phyloP scores from a whole-genome alignment of 2,888 invertebrate genomes.

The Trachelus stipa region DNA sequence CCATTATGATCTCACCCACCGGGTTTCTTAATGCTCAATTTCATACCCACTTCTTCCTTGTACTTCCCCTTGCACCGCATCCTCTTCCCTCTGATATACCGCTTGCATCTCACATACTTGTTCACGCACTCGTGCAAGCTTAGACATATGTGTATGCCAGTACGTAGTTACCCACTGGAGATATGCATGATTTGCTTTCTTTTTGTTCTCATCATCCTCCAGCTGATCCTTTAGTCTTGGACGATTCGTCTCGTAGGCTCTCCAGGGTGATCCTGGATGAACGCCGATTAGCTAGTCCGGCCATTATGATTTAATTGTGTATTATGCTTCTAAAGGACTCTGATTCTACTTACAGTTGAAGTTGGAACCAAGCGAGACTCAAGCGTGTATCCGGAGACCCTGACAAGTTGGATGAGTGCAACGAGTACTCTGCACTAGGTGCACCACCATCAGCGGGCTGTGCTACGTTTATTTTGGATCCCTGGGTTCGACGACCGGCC shows the following conservation, averaged over 20 bases:
- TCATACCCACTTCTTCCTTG: conserved; percentile 43
- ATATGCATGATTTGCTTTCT: not conserved
- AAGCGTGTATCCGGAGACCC: conserved; percentile 13
- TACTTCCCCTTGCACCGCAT: conserved; percentile 23
- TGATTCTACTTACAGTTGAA: not conserved
- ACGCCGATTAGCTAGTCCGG: not conserved
- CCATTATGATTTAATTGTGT: not conserved
- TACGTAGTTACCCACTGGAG: not conserved
- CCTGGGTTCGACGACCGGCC: conserved; percentile 49
- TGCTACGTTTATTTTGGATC: conserved; percentile 51
- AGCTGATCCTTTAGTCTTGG: not conserved
- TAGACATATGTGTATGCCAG: not conserved
- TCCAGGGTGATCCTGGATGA: not conserved
- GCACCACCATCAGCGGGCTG: not conserved
- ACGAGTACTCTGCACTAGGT: not conserved
- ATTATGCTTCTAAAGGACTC: not conserved
- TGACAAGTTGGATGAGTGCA: not conserved
- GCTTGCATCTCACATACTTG: not conserved
- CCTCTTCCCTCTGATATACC: not conserved
- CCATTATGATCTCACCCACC: conserved; percentile 40
- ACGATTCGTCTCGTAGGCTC: not conserved
- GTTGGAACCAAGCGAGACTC: not conserved
- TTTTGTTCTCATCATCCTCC: not conserved
- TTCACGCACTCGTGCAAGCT: not conserved
- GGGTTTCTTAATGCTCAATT: conserved; percentile 43